phyloP scores from a whole-genome alignment of 2,888 invertebrate species.

The Microplitis deprimator region DNA sequence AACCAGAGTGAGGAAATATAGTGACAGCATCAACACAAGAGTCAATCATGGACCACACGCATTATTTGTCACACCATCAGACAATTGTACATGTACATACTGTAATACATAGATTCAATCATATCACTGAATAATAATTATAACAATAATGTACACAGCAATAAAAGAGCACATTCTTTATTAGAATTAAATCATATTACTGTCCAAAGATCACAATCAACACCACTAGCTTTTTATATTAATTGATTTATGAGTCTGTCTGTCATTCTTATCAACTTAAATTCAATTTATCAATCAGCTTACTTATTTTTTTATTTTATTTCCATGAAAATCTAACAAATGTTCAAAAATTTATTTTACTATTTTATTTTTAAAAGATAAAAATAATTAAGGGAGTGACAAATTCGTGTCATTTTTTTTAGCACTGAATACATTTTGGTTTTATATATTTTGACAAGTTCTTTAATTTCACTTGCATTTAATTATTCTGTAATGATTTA shows the following conservation, averaged over 20 bases:
- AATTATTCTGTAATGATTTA: too few relatives aligned
- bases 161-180: slow-evolving; percentile 14
- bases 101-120: not conserved
- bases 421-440: too few relatives aligned
- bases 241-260: slow-evolving; percentile 28
- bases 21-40: not conserved
- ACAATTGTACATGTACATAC: not conserved
- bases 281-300: slow-evolving; percentile 13
- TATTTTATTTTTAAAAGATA: too few relatives aligned
- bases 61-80: not conserved
- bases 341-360: too few relatives aligned
- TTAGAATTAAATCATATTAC: slow-evolving; percentile 30
- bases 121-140: not conserved
- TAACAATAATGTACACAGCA: not conserved
- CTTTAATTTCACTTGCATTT: too few relatives aligned
- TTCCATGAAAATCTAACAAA: too few relatives aligned
- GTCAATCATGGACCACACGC: slow-evolving; percentile 17
- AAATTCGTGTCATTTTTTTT: too few relatives aligned
- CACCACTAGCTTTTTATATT: not conserved
- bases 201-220: not conserved
- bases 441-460: too few relatives aligned
- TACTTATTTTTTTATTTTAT: not conserved
- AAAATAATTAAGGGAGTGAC: too few relatives aligned
- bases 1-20: not conserved
- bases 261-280: slow-evolving; percentile 12